A percentile compares a stretch with the other conserved stretches of the same genome.
Conservation (phyloP, 1,140 invertebrate genomes). For the Rhynchophorus ferrugineus region DNA sequence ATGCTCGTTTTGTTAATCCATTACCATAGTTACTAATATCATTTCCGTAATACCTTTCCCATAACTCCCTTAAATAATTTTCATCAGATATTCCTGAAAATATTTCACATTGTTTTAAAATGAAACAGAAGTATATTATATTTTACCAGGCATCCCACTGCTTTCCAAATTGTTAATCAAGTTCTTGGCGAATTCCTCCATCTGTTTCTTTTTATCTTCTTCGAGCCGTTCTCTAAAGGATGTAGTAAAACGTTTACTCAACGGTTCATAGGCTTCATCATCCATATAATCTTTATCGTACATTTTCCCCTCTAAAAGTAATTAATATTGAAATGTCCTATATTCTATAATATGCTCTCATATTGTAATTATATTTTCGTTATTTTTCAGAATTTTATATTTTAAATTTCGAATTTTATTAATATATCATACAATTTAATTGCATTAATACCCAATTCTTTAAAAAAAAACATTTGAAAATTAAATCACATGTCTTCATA, state of each 20-base stretch:
- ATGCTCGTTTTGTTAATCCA: background rate
- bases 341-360: too few relatives aligned
- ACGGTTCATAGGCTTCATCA: slow-evolving; percentile 24
- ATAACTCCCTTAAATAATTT: slow-evolving; percentile 41
- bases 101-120: too few relatives aligned
- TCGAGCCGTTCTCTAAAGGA: slow-evolving; percentile 46
- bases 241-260: slow-evolving; percentile 38
- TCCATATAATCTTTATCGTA: slow-evolving; percentile 25
- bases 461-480: too few relatives aligned
- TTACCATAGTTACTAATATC: slow-evolving; percentile 7
- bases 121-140: background rate
- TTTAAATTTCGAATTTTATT: too few relatives aligned
- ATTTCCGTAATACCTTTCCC: slow-evolving; percentile 32
- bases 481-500: too few relatives aligned
- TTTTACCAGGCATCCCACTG: slow-evolving; percentile 29
- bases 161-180: slow-evolving; percentile 47
- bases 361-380: too few relatives aligned
- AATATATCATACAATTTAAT: too few relatives aligned
- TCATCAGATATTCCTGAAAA: slow-evolving; percentile 4
- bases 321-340: too few relatives aligned
- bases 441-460: too few relatives aligned
- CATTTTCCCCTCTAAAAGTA: slow-evolving; percentile 2
- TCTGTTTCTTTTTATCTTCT: slow-evolving; percentile 41
- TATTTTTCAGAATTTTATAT: too few relatives aligned
- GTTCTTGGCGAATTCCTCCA: slow-evolving; percentile 48